phyloP scores from a whole-genome alignment of 2,888 invertebrate genomes.

The Noctuana brunneofusca region DNA sequence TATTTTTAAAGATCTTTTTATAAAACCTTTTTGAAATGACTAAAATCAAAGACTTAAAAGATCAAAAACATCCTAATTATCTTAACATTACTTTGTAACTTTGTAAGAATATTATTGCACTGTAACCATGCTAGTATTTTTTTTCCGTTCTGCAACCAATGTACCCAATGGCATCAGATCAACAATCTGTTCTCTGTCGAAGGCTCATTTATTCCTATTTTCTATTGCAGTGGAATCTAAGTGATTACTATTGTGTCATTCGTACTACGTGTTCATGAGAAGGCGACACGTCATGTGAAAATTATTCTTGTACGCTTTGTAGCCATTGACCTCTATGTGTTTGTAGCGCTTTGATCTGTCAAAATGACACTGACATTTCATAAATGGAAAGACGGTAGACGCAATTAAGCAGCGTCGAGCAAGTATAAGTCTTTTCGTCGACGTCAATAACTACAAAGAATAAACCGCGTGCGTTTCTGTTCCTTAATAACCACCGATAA shows the following conservation, averaged over 20 bases:
- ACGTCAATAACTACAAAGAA: conserved; percentile 12
- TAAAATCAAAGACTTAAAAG: neutral
- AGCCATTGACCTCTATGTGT: too few relatives aligned
- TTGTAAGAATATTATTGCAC: neutral
- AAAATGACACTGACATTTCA: neutral
- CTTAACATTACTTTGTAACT: neutral
- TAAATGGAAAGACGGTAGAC: neutral
- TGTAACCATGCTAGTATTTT: too few relatives aligned
- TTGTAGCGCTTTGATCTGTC: conserved; percentile 8
- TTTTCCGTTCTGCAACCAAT: neutral
- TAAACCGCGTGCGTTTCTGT: conserved; percentile 9
- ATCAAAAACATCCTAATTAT: neutral
- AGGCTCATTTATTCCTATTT: conserved; percentile 47
- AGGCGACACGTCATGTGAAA: conserved; percentile 19
- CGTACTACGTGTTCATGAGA: conserved; percentile 54
- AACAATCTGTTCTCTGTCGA: conserved; percentile 38
- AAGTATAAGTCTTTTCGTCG: neutral
- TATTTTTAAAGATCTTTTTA: neutral
- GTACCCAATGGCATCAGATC: conserved; percentile 27
- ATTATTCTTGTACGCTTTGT: neutral
- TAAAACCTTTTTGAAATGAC: neutral
- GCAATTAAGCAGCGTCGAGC: neutral
- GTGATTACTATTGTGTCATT: conserved; percentile 63
- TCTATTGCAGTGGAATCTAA: conserved; percentile 69
- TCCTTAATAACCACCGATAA: conserved; percentile 22